Percentiles rank a stretch among this genome's conserved stretches.
These are phyloP conservation scores for Gastracanthus pulcherrimus DNA, from an alignment of 2,888 invertebrate genomes.

Conservation along the genomic window DNA sequence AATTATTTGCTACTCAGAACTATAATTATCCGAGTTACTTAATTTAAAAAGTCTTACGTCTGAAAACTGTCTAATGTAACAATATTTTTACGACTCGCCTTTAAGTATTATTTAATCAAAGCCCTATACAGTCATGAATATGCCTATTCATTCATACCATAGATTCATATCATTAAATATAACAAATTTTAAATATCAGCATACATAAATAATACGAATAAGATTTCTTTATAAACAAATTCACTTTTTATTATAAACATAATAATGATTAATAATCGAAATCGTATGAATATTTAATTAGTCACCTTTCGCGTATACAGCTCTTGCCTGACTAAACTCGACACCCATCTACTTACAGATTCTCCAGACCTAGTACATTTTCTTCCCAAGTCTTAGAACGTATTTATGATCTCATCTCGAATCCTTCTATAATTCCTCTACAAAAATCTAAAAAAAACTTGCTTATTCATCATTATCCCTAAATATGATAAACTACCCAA, in stretches of 20 bases:
- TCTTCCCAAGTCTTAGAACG: too few species aligned
- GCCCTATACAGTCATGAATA: background rate
- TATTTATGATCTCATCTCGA: too few species aligned
- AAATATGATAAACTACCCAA: background rate
- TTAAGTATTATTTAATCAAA: background rate
- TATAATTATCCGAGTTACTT: background rate
- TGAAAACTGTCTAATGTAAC: background rate
- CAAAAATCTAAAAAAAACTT: too few species aligned
- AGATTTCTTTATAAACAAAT: too few species aligned
- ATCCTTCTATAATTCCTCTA: too few species aligned
- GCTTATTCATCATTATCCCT: background rate
- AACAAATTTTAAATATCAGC: background rate
- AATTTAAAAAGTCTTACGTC: background rate
- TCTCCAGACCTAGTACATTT: too few species aligned
- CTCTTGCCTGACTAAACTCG: too few species aligned
- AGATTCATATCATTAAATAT: background rate
- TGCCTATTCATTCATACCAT: background rate
- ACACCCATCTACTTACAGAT: too few species aligned
- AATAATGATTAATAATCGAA: too few species aligned
- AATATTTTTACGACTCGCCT: background rate
- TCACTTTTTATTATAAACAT: too few species aligned
- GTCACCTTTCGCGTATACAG: too few species aligned
- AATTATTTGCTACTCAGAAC: conserved; percentile 3
- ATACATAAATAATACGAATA: background rate
- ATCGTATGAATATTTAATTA: too few species aligned